Base-by-base conservation (phyloP, 2,113 vertebrate genomes). In the Pelodiscus sinensis region DNA sequence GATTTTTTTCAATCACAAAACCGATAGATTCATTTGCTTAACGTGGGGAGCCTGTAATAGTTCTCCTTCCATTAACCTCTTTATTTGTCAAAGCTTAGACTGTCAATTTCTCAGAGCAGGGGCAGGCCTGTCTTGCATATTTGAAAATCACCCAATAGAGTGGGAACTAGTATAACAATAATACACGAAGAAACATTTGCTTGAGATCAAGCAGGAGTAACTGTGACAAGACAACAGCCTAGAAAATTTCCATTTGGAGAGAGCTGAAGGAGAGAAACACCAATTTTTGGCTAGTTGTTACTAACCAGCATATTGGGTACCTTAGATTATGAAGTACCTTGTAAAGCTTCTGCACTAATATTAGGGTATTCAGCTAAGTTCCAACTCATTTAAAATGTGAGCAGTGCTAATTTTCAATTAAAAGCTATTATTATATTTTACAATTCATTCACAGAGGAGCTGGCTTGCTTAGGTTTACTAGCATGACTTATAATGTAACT, bases 331-430 rank as follows among this genome's bases (percentile, higher is more conserved):
- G 31, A 68, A 68, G 8, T 68, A 35, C 4, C 31, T 35, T 68
- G 31, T 68, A 68, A 65, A 65, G 62, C 29, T 65, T 16, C 62
- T 68, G 65, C 65, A n/a, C 3, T n/a, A 68, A 68, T 68, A 68
- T 68, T 68, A 80, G 22, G 3, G 79, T 90, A 85, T 21, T 85
- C 85, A 81, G 54, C 55, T 91, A 93, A 91, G 51, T 5, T 8
- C 5, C 12, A 84, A 21, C 22, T 27, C 55, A 56, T 35, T 83
- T 3, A 27, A 83, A 93, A 92, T 68, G 51, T 18, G 65, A 92
- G 73, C 24, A 84, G 24, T n/a, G 15, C 25, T 0, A 79, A 15
- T 65, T 93, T 88, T 83, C 71, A 83, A 4, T 60, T n/a, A 77
- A 79, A 90, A 89, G 2, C 51, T 87, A 10, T 24, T 90, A 18